Evolutionary conservation across 2,113 vertebrate genomes (phyloP).

Genomic region (Lipophrys pholis): DNA sequence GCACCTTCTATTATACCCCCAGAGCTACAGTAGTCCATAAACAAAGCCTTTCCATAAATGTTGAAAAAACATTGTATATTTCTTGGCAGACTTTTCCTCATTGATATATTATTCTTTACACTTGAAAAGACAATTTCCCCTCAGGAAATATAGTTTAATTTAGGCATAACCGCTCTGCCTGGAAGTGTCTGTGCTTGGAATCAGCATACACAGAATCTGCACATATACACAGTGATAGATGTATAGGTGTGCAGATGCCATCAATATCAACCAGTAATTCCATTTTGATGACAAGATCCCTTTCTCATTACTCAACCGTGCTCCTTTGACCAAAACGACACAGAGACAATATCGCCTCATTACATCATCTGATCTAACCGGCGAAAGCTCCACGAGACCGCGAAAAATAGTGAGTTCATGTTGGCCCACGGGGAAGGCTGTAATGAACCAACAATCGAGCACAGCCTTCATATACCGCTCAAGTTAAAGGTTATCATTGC

Average conservation of each 20-base stretch:
- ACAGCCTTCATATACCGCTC: constrained; percentile 62
- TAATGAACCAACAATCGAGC: constrained; percentile 60
- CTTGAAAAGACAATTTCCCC: neutral
- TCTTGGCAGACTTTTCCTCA: neutral
- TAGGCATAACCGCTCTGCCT: neutral
- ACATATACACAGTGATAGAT: neutral
- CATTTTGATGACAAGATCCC: constrained; percentile 65
- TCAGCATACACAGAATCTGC: neutral
- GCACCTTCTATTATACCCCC: too few relatives aligned
- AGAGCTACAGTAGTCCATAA: too few relatives aligned
- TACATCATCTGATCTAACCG: constrained; percentile 15
- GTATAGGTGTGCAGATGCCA: constrained; percentile 27
- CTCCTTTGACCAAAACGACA: constrained; percentile 16
- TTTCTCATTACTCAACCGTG: constrained; percentile 48
- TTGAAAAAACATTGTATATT: too few relatives aligned
- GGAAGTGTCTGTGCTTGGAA: neutral
- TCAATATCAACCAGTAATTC: constrained; percentile 63
- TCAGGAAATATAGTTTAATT: constrained; percentile 30
- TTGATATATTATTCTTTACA: constrained; percentile 15
- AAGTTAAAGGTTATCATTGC: constrained; percentile 78
- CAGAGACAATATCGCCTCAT: constrained; percentile 51
- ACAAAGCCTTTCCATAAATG: too few relatives aligned
- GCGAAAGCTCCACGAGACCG: neutral
- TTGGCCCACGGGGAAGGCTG: constrained; percentile 27
- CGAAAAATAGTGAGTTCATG: constrained; percentile 47